phyloP scores from a whole-genome alignment of 2,888 invertebrate genomes.

The Pandemis corylana region DNA sequence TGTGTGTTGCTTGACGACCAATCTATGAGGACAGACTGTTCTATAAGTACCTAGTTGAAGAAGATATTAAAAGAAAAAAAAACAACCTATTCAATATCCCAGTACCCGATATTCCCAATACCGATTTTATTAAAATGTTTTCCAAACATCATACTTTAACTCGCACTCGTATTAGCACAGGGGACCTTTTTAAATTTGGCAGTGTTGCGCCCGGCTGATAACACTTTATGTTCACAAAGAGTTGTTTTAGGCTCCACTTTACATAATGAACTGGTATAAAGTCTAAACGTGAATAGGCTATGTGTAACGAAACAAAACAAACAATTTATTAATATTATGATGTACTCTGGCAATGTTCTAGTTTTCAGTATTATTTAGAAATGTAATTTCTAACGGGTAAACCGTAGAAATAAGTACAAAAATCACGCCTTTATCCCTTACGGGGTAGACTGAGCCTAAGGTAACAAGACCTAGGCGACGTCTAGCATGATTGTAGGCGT shows the following conservation, averaged over 20 bases:
- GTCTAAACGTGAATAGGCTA: slow-evolving; percentile 42
- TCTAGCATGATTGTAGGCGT: too few relatives aligned
- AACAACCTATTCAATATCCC: neutral
- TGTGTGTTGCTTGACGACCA: too few relatives aligned
- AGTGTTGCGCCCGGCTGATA: slow-evolving; percentile 65
- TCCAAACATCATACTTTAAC: slow-evolving; percentile 16
- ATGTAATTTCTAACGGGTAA: too few relatives aligned
- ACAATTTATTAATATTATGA: slow-evolving; percentile 6
- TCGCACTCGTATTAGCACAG: slow-evolving; percentile 40
- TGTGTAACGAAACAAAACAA: slow-evolving; percentile 9
- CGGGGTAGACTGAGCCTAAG: too few relatives aligned
- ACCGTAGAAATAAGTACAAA: too few relatives aligned
- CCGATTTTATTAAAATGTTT: slow-evolving; percentile 26
- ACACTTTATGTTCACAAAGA: slow-evolving; percentile 67
- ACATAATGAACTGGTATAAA: slow-evolving; percentile 71
- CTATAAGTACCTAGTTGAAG: too few relatives aligned
- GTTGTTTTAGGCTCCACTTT: slow-evolving; percentile 76
- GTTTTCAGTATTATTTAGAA: too few relatives aligned
- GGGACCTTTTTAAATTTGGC: slow-evolving; percentile 52
- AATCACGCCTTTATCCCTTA: too few relatives aligned
- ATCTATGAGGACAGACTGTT: too few relatives aligned
- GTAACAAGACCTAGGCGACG: too few relatives aligned
- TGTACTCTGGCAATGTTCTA: neutral
- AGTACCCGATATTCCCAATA: neutral
- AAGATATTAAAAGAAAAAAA: neutral